Base-by-base conservation (phyloP, 2,888 invertebrate species). In the Tachystola acroxantha region DNA sequence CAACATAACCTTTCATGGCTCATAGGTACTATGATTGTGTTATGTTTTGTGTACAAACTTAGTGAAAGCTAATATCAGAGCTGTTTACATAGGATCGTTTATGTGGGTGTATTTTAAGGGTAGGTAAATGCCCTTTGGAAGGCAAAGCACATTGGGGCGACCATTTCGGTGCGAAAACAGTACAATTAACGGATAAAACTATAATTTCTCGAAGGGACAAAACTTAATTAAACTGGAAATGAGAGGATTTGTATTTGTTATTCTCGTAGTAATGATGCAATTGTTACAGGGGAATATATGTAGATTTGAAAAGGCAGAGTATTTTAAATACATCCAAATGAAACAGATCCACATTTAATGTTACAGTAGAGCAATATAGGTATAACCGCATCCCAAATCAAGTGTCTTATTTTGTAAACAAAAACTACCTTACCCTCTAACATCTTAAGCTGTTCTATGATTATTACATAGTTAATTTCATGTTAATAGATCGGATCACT, bases 81-180 rank as follows among this genome's bases (percentile, higher is more conserved):
- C 10, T 20, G 41, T 36, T 41, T 44, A 33, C 31, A 31, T 20
- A 41, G 37, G 44, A 41, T 28, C 10, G 43, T 40, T 36, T 40
- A 34, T 13, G 14, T 36, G 36, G 32, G 39, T 32, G 28, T 10
- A 24, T 25, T 24, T 28, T 19, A 10, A 22, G 27, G 5, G 10
- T 24, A 27, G 16, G 16, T 30, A n/a, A n/a, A n/a, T n/a, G n/a
- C n/a, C n/a, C n/a, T n/a, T n/a, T n/a, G n/a, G n/a, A n/a, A n/a
- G n/a, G n/a, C n/a, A n/a, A n/a, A n/a, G n/a, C n/a, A 10, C 27
- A 11, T 10, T 10, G 3, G n/a, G 10, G 16, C 7, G 37, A 33
- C 10, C 25, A 16, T 33, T 24, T n/a, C 24, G 24, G 10, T 9
- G 12, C 20, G 22, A 25, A 30, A 34, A 38, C 22, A 19, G 38